Percentiles rank a stretch among this genome's conserved stretches.
Conservation (phyloP, 2,888 invertebrate species). For the Candidula unifasciata region DNA sequence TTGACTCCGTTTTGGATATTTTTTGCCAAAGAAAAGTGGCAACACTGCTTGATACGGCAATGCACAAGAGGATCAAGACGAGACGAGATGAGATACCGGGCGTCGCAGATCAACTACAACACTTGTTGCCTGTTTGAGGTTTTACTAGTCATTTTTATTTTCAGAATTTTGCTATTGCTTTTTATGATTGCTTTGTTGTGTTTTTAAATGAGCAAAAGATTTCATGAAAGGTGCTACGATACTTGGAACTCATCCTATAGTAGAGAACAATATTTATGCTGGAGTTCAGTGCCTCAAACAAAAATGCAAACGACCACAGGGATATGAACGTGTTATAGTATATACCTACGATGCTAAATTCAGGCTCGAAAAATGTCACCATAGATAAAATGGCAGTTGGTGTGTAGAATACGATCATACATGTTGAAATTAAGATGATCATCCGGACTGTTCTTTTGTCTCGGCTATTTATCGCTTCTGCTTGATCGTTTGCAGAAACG, state of each 20-base stretch:
- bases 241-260: conserved; percentile 26
- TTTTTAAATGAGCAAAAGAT: neutral
- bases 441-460: neutral
- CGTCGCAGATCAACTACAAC: too few species aligned
- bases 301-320: conserved; percentile 4
- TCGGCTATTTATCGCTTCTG: neutral
- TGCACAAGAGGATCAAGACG: too few species aligned
- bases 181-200: too few species aligned
- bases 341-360: conserved; percentile 1
- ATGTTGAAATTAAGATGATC: neutral
- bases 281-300: neutral
- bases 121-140: too few species aligned
- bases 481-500: neutral
- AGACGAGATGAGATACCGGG: too few species aligned
- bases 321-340: neutral
- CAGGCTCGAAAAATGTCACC: conserved; percentile 5
- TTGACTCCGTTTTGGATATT: too few species aligned
- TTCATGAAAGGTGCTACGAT: neutral
- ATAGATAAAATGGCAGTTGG: neutral
- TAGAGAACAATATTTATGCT: conserved; percentile 5
- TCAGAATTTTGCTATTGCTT: too few species aligned
- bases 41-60: too few species aligned
- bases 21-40: too few species aligned
- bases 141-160: too few species aligned
- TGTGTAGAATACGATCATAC: neutral